Conservation (phyloP, 2,113 vertebrate species). For the Mobula birostris region DNA sequence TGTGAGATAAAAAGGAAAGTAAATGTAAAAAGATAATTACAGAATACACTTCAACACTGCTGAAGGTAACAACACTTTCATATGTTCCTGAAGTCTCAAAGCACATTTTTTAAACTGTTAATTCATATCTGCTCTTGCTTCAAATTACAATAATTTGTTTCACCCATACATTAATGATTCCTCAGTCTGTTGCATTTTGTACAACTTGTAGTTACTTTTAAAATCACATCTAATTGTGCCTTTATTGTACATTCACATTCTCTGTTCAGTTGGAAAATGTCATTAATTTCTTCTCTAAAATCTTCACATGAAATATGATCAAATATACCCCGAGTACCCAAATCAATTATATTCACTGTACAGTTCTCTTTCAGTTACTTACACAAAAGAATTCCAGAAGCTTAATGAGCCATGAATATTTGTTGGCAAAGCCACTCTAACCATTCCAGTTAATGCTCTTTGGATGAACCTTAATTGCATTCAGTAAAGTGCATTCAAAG, state of each 20-base stretch:
- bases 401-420: neutral
- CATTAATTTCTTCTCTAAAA: neutral
- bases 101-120: neutral
- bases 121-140: neutral
- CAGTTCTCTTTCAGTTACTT: neutral
- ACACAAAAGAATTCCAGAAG: neutral
- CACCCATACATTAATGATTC: neutral
- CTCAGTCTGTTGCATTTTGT: neutral
- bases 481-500: neutral
- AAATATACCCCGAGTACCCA: neutral
- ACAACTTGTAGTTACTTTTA: no score
- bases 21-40: neutral
- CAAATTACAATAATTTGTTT: neutral
- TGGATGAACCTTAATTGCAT: neutral
- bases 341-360: neutral
- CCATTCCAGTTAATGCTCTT: neutral
- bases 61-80: neutral
- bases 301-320: neutral
- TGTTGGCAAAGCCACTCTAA: neutral
- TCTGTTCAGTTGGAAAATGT: neutral
- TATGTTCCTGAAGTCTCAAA: neutral
- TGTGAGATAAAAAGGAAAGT: neutral
- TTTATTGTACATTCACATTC: neutral
- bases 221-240: neutral
- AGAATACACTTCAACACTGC: neutral